Percentiles rank a stretch among this genome's conserved stretches.
These are phyloP conservation scores for Tenthredo notha DNA, from an alignment of 2,888 invertebrate genomes.

Conservation along the genomic window DNA sequence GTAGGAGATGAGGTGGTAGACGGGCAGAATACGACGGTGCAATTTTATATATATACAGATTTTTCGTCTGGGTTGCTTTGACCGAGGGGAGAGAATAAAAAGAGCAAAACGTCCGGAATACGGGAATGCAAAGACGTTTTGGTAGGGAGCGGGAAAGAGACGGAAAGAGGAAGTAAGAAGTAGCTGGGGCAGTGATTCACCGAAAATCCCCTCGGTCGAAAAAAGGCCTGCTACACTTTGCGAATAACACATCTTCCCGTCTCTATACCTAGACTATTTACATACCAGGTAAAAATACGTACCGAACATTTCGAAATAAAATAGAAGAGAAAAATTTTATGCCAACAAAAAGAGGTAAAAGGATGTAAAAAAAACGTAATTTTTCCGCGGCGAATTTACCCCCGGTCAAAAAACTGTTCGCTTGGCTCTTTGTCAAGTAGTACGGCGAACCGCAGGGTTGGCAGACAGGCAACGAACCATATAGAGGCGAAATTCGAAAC, in stretches of 20 bases:
- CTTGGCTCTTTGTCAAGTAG: conserved; percentile 45
- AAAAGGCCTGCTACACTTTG: conserved; percentile 10
- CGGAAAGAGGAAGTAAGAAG: conserved; percentile 44
- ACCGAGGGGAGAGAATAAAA: conserved; percentile 38
- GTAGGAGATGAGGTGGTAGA: background rate
- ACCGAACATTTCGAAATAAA: background rate
- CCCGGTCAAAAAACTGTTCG: background rate
- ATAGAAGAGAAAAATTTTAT: background rate
- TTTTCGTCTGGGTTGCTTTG: conserved; percentile 36
- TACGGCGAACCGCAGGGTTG: background rate
- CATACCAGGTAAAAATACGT: background rate
- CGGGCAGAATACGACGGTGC: conserved; percentile 30
- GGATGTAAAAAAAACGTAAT: background rate
- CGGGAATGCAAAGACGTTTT: background rate
- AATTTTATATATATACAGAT: conserved; percentile 47
- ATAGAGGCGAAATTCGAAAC: conserved; percentile 40
- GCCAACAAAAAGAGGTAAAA: background rate
- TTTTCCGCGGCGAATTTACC: conserved; percentile 10
- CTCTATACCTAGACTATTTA: background rate
- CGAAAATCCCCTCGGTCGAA: conserved; percentile 38
- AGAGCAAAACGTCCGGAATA: conserved; percentile 28
- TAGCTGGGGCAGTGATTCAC: conserved; percentile 36
- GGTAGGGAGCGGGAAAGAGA: conserved; percentile 26
- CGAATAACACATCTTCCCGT: conserved; percentile 26
- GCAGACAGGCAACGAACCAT: conserved; percentile 50